These are phyloP conservation scores for Caenorhabditis sp. DNA, from an alignment of 2,888 invertebrate species.

Conservation along the genomic window DNA sequence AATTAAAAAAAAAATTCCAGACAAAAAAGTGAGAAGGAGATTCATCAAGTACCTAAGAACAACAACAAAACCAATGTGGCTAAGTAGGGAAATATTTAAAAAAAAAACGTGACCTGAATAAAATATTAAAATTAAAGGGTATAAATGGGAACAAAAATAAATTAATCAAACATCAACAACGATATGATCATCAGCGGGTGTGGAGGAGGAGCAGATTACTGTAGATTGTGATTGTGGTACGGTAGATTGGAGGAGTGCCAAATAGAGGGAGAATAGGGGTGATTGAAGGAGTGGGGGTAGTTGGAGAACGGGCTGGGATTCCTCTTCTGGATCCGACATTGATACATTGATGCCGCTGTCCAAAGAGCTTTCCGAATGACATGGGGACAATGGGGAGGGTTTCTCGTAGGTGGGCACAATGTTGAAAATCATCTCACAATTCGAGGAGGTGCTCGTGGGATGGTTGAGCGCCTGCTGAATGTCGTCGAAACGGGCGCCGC, in stretches of 20 bases:
- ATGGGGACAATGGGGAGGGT: slow-evolving; percentile 34
- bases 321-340: slow-evolving; percentile 27
- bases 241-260: slow-evolving; percentile 22
- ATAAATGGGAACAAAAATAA: not conserved
- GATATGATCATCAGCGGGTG: not conserved
- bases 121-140: not conserved
- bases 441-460: slow-evolving; percentile 23
- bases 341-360: slow-evolving; percentile 32
- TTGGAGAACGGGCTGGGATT: slow-evolving; percentile 23
- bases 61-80: too few relatives aligned
- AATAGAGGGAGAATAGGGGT: slow-evolving; percentile 23
- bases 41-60: too few relatives aligned
- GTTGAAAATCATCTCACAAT: slow-evolving; percentile 45
- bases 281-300: slow-evolving; percentile 29
- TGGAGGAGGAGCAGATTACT: not conserved
- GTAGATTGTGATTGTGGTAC: not conserved
- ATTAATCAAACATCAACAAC: not conserved
- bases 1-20: too few relatives aligned
- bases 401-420: slow-evolving; percentile 50
- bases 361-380: slow-evolving; percentile 25
- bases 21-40: too few relatives aligned
- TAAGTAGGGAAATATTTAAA: too few relatives aligned
- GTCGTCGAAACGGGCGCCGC: slow-evolving; percentile 53
- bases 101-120: not conserved
- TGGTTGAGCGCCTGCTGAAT: slow-evolving; percentile 55